Percentiles rank a stretch among this genome's conserved stretches.
Evolutionary conservation across 2,797 vertebrate species (phyloP).

Genomic region (Botia almorhae): DNA sequence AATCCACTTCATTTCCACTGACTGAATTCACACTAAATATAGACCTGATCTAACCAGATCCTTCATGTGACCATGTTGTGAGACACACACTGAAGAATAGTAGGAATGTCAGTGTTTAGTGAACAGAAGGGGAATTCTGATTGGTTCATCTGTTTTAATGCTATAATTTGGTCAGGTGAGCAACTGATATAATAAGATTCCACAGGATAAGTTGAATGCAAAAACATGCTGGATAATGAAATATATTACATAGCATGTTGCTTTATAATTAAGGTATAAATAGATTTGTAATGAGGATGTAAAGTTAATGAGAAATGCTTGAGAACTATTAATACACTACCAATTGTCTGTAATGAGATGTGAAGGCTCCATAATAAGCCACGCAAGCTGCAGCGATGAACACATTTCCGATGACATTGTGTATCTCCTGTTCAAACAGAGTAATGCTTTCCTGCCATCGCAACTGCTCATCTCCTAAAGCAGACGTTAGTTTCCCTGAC

Average conservation of each 20-base stretch:
- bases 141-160: background rate
- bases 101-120: background rate
- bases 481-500: conserved; percentile 83
- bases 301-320: background rate
- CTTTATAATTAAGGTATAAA: conserved; percentile 1
- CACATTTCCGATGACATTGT: conserved; percentile 83
- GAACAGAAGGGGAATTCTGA: background rate
- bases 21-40: background rate
- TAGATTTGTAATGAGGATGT: background rate
- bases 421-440: conserved; percentile 81
- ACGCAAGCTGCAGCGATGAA: conserved; percentile 88
- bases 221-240: background rate
- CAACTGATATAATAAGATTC: conserved; percentile 14
- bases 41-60: background rate
- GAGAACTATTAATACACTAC: conserved; percentile 54
- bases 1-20: background rate
- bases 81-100: background rate
- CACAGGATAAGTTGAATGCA: background rate
- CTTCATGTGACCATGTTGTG: background rate
- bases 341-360: conserved; percentile 82
- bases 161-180: background rate
- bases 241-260: background rate
- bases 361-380: conserved; percentile 87
- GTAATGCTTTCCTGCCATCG: conserved; percentile 85
- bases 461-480: conserved; percentile 82